Conservation (phyloP, 2,888 invertebrate genomes). For the Hymenopus coronatus region DNA sequence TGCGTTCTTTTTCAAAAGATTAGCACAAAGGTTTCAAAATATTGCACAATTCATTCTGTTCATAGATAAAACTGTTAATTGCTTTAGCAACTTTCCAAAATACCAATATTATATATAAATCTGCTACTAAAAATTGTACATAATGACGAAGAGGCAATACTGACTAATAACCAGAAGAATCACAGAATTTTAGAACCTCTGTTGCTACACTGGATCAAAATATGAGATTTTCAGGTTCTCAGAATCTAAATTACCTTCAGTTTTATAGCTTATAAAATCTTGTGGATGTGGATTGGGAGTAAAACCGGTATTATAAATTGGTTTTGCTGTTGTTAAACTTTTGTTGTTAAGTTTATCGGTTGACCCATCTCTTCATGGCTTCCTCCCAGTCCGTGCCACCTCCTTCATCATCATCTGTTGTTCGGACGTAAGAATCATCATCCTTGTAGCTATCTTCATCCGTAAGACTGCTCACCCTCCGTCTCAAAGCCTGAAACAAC, state of each 20-base stretch:
- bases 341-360: slow-evolving; percentile 50
- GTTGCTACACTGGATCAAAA: no score
- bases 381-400: slow-evolving; percentile 57
- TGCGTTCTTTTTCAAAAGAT: no score
- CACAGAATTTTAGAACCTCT: no score
- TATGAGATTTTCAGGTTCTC: neutral
- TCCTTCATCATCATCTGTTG: slow-evolving; percentile 38
- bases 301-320: neutral
- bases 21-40: no score
- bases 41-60: no score
- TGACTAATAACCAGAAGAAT: no score
- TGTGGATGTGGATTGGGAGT: neutral
- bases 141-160: no score
- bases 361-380: slow-evolving; percentile 64
- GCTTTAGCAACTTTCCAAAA: no score
- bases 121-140: no score
- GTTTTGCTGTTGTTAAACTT: neutral
- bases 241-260: neutral
- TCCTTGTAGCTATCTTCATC: slow-evolving; percentile 37
- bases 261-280: neutral
- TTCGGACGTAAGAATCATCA: slow-evolving; percentile 47
- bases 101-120: no score
- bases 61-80: no score
- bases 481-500: slow-evolving; percentile 25
- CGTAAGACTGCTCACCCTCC: slow-evolving; percentile 39